Percentiles rank a stretch among this genome's conserved stretches.
Conservation (phyloP, 2,113 vertebrate species). For the Ameiurus melas region DNA sequence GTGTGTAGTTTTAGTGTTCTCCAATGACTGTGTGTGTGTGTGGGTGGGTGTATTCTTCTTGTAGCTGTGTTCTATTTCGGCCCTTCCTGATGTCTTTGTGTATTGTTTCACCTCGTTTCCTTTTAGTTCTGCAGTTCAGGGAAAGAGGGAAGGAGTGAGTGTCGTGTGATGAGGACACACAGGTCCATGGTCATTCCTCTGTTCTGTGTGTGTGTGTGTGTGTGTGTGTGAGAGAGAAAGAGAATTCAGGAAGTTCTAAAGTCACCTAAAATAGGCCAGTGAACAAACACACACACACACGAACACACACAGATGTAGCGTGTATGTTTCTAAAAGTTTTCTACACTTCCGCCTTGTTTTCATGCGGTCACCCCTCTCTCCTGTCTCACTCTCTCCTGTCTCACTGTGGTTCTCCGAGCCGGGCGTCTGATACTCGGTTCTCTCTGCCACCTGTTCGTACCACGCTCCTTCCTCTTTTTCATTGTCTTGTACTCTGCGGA, state of each 20-base stretch:
- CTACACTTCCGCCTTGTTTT: slow-evolving; percentile 41
- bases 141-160: background rate
- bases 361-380: slow-evolving; percentile 1
- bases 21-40: background rate
- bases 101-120: slow-evolving; percentile 48
- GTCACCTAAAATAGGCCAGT: slow-evolving; percentile 11
- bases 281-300: background rate
- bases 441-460: background rate
- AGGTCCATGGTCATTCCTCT: background rate
- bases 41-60: background rate
- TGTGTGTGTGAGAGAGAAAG: slow-evolving; percentile 12
- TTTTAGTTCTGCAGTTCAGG: slow-evolving; percentile 10
- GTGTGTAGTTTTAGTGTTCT: background rate
- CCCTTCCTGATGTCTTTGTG: slow-evolving; percentile 46
- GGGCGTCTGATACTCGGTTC: background rate
- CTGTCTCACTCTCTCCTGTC: background rate
- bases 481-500: background rate
- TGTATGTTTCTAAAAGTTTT: slow-evolving; percentile 15
- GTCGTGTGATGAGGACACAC: background rate
- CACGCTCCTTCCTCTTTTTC: background rate
- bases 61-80: background rate
- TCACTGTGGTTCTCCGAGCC: background rate
- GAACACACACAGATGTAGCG: background rate
- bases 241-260: slow-evolving; percentile 44
- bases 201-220: background rate